Base-by-base conservation (phyloP, 2,888 invertebrate genomes). In the Heliconius ethilla region DNA sequence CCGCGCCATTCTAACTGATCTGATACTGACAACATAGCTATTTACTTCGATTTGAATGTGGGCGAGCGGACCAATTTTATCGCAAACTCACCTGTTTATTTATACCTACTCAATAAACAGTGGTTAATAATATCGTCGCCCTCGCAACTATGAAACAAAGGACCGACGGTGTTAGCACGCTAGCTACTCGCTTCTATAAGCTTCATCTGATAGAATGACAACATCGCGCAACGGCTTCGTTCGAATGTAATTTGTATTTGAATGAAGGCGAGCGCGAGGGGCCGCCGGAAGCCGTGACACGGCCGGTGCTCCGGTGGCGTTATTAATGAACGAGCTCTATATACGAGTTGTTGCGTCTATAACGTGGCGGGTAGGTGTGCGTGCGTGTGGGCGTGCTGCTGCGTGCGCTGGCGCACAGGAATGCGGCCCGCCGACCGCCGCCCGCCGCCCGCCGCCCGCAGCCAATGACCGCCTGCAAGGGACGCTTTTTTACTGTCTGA, bases 391-490 rank as follows among this genome's bases (percentile, higher is more conserved):
- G 92, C 90, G 91, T 86, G 88, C 84, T 87, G 86, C 87, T 86
- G 89, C 88, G 91, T 87, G 89, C 91, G 91, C 91, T 83, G 87
- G 90, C 91, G 92, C 92, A 89, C 89, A 92, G 93, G 94, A 93
- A 93, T 93, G 93, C 91, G 91, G 93, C 87, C 89, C 90, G 90
- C 89, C 91, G 90, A 89, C 91, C 92, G 90, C 88, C 91, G 90
- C 90, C 91, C 92, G 93, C 93, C 90, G 93, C 93, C 94, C 90
- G 90, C 89, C 91, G 90, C 91, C 91, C 92, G 93, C 93, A 89
- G 88, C 90, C 91, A 92, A 92, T 92, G 94, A 93, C 94, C 94
- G 93, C 91, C 89, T 88, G 89, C 88, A 86, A 90, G 91, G 92
- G 92, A 91, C 91, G 89, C 85, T 92, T 92, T 93, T 92, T 93